Evolutionary conservation across 2,113 vertebrate genomes (phyloP), one percentile per base, ranked within the genome.

Genomic region (Equus przewalskii): DNA sequence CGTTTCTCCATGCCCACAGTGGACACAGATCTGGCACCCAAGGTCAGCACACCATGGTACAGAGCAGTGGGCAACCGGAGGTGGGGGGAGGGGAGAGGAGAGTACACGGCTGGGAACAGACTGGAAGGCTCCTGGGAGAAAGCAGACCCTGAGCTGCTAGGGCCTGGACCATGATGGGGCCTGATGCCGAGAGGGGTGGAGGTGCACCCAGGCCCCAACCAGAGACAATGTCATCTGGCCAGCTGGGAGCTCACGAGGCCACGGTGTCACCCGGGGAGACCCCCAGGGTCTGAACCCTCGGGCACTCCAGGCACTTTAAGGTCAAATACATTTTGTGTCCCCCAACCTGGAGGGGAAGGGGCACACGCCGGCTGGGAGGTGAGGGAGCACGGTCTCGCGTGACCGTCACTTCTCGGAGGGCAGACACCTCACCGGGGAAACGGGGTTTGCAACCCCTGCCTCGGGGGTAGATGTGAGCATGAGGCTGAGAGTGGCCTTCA

Each of bases 261-360:
- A 15, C 72, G 49, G 67, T 0, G 1, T 33, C 54, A 26, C 41
- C 56, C 28, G 33, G 54, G 79, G 62, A 79, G 70, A 75, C 18
- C 33, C 44, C 12, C n/a, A 28, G 51, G 15, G 2, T 2, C 75
- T 30, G 51, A 64, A 21, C 2, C 62, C 5, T 3, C 0, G 0
- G 49, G 36, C 65, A 24, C 13, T 3, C 84, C 65, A 6, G 58
- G 33, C 56, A 44, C 41, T 62, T 78, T 24, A 60, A 67, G 51
- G 62, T 76, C 41, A 24, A 88, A 62, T 51, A 18, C 26, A 30
- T n/a, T 64, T 49, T 30, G 22, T 60, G 7, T 24, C 22, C 24
- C 18, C 51, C 10, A 60, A 14, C 15, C 22, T 10, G 2, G 24
- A n/a, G 67, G 13, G 6, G 22, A 18, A 51, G n/a, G 44, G 19